Evolutionary conservation across 35 echinoderm and acorn worm genomes (phyloP), one percentile per base, ranked within the genome.

Genomic region (Ptychodera flava): DNA sequence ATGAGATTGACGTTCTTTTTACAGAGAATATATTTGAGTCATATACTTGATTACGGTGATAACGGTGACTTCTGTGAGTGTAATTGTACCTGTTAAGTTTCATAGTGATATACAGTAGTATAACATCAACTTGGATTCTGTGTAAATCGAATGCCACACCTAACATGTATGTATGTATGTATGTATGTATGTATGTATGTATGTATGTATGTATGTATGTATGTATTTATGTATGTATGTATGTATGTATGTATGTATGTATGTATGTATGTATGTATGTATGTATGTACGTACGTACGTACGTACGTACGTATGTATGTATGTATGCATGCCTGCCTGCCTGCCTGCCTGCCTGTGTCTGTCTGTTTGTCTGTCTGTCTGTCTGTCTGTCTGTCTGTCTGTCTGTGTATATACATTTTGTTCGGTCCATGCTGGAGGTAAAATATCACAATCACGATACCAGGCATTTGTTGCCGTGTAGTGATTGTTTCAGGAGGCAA

Each of bases 181-280:
- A n/a, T n/a, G n/a, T n/a, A n/a, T n/a, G n/a, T 64, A 64, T 64
- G 45, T 64, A 64, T 64, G 45, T 64, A 64, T 64, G 45, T 64
- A 64, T 64, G 45, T 64, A 64, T 64, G 45, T 64, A 64, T 64
- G 45, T 64, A 64, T 64, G 45, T 64, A 64, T 64, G 45, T 64
- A 64, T 64, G 45, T 64, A 64, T 64, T 6, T 64, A 64, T 64
- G 45, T 64, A 64, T 64, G 45, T 64, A 64, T 64, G 45, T 64
- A 64, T 64, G 45, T 64, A 64, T 64, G 45, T 64, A 64, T 64
- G 45, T 64, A 64, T 64, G 45, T 64, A 64, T 64, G 45, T 64
- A 64, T 64, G 45, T 64, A 64, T 64, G 45, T 64, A 64, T 64
- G 45, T 64, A 64, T 64, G 45, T 64, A 64, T 64, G 45, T 64